These are phyloP conservation scores for Plectropomus leopardus DNA, from an alignment of 2,113 vertebrate species.

Conservation along the genomic window DNA sequence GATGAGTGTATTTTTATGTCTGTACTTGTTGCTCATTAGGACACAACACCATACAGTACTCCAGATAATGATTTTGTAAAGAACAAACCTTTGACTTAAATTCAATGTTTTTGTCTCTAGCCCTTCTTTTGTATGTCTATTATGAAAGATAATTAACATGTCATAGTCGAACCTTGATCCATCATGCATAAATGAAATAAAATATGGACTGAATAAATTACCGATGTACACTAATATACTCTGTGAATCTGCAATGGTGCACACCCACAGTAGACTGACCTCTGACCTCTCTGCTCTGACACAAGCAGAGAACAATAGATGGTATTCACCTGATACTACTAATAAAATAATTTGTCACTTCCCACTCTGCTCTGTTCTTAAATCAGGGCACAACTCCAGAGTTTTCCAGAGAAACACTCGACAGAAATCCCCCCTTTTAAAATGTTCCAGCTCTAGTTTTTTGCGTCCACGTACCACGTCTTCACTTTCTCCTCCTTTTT, in stretches of 20 bases:
- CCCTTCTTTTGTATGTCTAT: too few species aligned
- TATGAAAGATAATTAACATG: too few species aligned
- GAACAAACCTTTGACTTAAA: too few species aligned
- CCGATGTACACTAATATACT: neutral
- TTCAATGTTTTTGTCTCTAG: too few species aligned
- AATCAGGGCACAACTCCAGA: constrained; percentile 7
- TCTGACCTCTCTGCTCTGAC: constrained; percentile 23
- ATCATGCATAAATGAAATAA: too few species aligned
- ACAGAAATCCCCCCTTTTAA: constrained; percentile 20
- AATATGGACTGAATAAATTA: too few species aligned
- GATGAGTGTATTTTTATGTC: neutral
- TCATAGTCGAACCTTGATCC: too few species aligned
- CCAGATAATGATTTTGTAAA: too few species aligned
- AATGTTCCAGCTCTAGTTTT: constrained; percentile 18
- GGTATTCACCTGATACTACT: constrained; percentile 19
- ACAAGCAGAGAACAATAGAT: constrained; percentile 58
- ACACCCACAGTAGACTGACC: neutral
- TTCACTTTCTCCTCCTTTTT: constrained; percentile 76
- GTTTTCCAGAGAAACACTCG: constrained; percentile 13
- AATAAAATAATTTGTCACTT: constrained; percentile 42
- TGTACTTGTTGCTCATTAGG: neutral
- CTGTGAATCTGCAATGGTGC: neutral
- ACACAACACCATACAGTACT: neutral
- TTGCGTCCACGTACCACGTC: constrained; percentile 25
- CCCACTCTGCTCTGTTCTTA: neutral